Conservation (phyloP, 2,797 vertebrate genomes). For the Nyctibius grandis region DNA sequence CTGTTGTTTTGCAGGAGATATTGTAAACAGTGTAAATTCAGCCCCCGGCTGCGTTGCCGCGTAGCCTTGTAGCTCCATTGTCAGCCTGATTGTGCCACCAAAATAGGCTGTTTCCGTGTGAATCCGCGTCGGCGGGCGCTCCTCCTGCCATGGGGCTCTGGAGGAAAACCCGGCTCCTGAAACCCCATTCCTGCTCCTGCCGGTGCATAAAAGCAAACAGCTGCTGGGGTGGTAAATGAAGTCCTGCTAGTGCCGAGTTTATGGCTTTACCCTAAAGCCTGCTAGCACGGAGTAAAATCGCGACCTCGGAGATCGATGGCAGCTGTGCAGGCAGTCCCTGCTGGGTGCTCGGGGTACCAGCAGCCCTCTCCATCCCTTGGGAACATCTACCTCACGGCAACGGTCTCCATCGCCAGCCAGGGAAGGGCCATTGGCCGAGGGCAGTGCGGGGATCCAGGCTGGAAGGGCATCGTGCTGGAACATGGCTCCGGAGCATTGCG, state of each 20-base stretch:
- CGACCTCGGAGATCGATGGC: not conserved
- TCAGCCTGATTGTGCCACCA: constrained; percentile 16
- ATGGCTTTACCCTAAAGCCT: not conserved
- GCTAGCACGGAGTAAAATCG: rapidly evolving
- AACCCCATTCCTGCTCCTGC: not conserved
- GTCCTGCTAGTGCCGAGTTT: not conserved
- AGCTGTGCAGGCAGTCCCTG: rapidly evolving
- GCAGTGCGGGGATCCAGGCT: not conserved
- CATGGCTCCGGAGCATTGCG: rapidly evolving
- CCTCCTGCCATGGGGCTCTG: not conserved
- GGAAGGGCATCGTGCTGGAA: not conserved
- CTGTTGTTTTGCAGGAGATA: constrained; percentile 34
- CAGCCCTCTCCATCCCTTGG: not conserved
- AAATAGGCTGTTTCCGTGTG: constrained; percentile 19
- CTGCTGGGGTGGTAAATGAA: not conserved
- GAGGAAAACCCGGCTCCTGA: not conserved
- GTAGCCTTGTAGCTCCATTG: constrained; percentile 69
- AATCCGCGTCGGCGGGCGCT: not conserved
- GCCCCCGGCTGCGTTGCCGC: not conserved
- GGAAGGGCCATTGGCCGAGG: not conserved
- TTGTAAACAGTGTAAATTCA: constrained; percentile 54
- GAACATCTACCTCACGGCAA: rapidly evolving
- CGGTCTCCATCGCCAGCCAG: rapidly evolving
- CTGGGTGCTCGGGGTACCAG: not conserved
- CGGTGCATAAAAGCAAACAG: not conserved